Evolutionary conservation across 2,113 vertebrate species (phyloP).

Genomic region (Trochalopteron elliotii): DNA sequence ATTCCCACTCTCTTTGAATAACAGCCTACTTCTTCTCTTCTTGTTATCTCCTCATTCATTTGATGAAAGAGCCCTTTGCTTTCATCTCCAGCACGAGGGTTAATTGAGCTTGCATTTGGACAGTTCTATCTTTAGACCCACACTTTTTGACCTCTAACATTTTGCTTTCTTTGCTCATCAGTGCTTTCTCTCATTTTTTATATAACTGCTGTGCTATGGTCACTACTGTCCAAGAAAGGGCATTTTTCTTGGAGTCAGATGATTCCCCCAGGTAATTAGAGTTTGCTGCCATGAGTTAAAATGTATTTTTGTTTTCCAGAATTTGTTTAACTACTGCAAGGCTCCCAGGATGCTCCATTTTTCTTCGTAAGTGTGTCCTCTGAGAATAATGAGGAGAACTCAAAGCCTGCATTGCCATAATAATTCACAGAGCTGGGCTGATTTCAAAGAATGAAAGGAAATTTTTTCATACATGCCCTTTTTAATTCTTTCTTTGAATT

Average conservation of each 20-base stretch:
- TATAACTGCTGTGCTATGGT: background rate
- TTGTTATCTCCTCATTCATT: constrained; percentile 44
- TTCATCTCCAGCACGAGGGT: constrained; percentile 15
- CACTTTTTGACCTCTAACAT: constrained; percentile 40
- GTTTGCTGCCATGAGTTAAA: background rate
- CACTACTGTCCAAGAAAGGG: background rate
- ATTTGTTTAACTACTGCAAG: constrained; percentile 31
- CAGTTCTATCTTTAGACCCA: constrained; percentile 49
- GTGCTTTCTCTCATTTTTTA: background rate
- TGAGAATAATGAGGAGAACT: background rate
- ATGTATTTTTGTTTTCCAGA: constrained; percentile 58
- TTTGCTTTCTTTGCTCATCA: constrained; percentile 28
- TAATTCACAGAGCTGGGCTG: background rate
- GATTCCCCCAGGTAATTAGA: background rate
- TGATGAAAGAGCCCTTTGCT: constrained; percentile 58
- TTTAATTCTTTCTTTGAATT: background rate
- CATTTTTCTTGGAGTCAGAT: background rate
- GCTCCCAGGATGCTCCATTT: constrained; percentile 18
- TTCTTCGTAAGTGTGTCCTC: constrained; percentile 40
- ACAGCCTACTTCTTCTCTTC: constrained; percentile 23
- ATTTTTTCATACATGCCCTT: background rate
- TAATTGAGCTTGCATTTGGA: constrained; percentile 33
- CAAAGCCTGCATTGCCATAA: constrained; percentile 31
- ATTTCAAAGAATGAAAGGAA: background rate
- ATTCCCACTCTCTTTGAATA: constrained; percentile 30